These are phyloP conservation scores for Tachysurus vachellii DNA, from an alignment of 2,113 vertebrate species.

Conservation along the genomic window DNA sequence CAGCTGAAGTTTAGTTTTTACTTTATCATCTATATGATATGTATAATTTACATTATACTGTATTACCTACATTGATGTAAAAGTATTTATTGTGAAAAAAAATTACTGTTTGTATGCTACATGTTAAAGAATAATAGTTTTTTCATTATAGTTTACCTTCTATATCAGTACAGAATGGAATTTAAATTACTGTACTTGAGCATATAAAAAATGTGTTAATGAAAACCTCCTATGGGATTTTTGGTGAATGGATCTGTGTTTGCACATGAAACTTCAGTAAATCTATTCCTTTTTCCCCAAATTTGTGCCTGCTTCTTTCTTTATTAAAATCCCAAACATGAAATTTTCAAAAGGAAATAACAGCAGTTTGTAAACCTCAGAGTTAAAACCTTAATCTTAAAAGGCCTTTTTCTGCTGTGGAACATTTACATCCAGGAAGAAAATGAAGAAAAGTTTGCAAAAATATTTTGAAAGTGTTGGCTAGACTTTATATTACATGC, in stretches of 20 bases:
- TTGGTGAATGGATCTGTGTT: neutral
- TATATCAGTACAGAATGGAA: neutral
- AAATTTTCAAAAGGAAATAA: no score
- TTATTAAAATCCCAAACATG: no score
- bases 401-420: no score
- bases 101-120: neutral
- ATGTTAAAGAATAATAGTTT: neutral
- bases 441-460: no score
- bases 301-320: neutral
- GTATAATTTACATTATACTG: neutral
- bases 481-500: no score
- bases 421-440: no score
- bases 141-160: no score
- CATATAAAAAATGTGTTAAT: neutral
- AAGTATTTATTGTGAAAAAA: neutral
- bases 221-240: neutral
- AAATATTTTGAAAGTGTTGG: no score
- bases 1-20: constrained; percentile 56
- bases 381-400: no score
- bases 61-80: neutral
- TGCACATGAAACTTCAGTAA: neutral
- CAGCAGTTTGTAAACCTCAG: no score
- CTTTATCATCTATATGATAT: neutral
- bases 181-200: neutral
- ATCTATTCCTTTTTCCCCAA: neutral